phyloP scores from a whole-genome alignment of 2,113 vertebrate genomes.

The Pseudopipra pipra region DNA sequence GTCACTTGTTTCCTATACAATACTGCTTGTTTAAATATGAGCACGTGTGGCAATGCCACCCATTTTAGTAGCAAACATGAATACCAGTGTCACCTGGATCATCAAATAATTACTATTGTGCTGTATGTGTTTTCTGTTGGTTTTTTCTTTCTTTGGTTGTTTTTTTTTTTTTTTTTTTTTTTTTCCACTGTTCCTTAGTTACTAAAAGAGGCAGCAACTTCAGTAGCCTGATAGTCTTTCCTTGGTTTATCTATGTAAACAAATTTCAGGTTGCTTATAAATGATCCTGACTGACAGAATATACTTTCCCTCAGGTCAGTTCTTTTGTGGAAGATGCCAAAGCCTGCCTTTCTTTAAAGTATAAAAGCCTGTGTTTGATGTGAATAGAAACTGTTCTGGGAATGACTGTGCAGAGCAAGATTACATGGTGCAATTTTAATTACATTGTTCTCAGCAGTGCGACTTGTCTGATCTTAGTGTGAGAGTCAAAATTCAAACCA shows the following conservation, averaged over 20 bases:
- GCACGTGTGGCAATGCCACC: neutral
- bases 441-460: slow-evolving; percentile 43
- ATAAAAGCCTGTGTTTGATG: slow-evolving; percentile 59
- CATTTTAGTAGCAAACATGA: neutral
- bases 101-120: neutral
- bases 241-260: slow-evolving; percentile 46
- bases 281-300: slow-evolving; percentile 59
- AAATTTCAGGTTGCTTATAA: slow-evolving; percentile 58
- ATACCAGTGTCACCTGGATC: neutral
- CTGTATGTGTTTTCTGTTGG: neutral
- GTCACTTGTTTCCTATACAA: neutral
- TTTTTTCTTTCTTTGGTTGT: neutral
- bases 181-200: neutral
- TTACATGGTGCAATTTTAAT: slow-evolving; percentile 55
- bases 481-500: slow-evolving; percentile 36
- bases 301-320: slow-evolving; percentile 54
- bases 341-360: slow-evolving; percentile 53
- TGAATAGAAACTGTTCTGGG: slow-evolving; percentile 38
- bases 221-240: neutral
- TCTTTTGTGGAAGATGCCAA: slow-evolving; percentile 57
- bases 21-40: neutral
- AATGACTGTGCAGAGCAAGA: slow-evolving; percentile 35
- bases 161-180: neutral
- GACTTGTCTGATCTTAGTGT: slow-evolving; percentile 44
- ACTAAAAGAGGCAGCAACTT: neutral